Base-by-base conservation (phyloP, 2,888 invertebrate species). In the Hirtodrosophila cameraria region DNA sequence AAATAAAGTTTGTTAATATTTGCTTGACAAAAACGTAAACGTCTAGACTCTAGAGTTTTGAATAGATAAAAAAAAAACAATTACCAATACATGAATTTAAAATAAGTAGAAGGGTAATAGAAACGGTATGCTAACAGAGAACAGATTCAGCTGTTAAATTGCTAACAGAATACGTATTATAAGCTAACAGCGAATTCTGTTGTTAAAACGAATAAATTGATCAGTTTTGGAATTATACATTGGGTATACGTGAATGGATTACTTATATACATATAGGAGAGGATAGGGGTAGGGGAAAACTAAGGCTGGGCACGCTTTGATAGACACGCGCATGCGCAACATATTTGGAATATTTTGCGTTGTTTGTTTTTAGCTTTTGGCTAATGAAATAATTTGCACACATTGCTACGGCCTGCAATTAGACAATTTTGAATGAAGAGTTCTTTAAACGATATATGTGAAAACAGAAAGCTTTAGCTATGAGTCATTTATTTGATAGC, bases 371-470 rank as follows among this genome's bases (percentile, higher is more conserved):
- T 13, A 23, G 46, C 43, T 36, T n/a, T 45, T 46, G 46, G 43
- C 18, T 75, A 85, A 82, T 82, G 23, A 75, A 78, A 55, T 62
- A 25, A 72, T 85, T 85, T 85, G 83, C 86, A 75, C 68, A 72
- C 83, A 85, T 54, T 55, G 57, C 45, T 12, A 28, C 8, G 27
- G 9, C 18, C 42, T 4, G 53, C 2, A 27, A 35, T 28, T 20
- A 41, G 9, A 42, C 7, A 35, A 41, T 18, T 45, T 69, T 35
- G 7, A 9, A 25, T 13, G n/a, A 38, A 27, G 38, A n/a, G 4
- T 18, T 16, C 15, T 7, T 6, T 18, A 46, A 50, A 15, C 18
- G 16, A 27, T 33, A 27, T 33, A 8, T 11, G 6, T 23, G 33
- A 23, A 20, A 42, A 15, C 36, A 42, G 64, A 25, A 13, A 31